These are phyloP conservation scores for Agrilus cyanescens DNA, from an alignment of 2,888 invertebrate genomes.

Conservation along the genomic window DNA sequence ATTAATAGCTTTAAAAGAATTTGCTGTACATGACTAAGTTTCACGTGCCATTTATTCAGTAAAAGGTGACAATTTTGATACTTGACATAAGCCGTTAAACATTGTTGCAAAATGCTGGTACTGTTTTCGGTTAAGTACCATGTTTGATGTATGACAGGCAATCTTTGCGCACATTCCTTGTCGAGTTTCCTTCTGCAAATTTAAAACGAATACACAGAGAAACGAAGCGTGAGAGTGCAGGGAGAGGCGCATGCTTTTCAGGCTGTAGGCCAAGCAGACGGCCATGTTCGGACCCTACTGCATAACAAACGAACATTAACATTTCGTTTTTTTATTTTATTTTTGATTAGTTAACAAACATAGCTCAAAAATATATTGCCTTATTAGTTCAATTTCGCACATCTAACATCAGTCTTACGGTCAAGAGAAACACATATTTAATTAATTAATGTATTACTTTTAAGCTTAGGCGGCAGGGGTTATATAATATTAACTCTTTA, in stretches of 20 bases:
- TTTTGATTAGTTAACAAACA: conserved; percentile 28
- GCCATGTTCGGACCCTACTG: conserved; percentile 15
- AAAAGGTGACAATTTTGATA: too few species aligned
- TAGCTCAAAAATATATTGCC: conserved; percentile 39
- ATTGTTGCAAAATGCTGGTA: too few species aligned
- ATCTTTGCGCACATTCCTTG: too few species aligned
- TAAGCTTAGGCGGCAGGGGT: conserved; percentile 22
- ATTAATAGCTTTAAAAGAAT: too few species aligned
- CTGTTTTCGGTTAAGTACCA: too few species aligned
- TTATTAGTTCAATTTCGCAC: conserved; percentile 30
- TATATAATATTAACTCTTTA: too few species aligned
- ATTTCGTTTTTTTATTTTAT: conserved; percentile 12
- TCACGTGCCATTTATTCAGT: too few species aligned
- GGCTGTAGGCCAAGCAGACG: conserved; percentile 18
- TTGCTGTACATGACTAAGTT: too few species aligned
- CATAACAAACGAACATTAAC: conserved; percentile 19
- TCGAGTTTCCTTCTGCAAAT: too few species aligned
- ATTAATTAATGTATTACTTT: not conserved
- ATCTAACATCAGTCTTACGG: conserved; percentile 37
- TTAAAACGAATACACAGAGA: conserved; percentile 4
- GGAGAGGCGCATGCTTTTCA: conserved; percentile 17
- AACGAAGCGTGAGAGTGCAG: conserved; percentile 7
- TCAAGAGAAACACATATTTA: conserved; percentile 23
- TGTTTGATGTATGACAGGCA: too few species aligned
- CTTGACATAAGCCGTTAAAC: too few species aligned